Conservation (phyloP, 2,888 invertebrate genomes). For the Petrophora chlorosata region DNA sequence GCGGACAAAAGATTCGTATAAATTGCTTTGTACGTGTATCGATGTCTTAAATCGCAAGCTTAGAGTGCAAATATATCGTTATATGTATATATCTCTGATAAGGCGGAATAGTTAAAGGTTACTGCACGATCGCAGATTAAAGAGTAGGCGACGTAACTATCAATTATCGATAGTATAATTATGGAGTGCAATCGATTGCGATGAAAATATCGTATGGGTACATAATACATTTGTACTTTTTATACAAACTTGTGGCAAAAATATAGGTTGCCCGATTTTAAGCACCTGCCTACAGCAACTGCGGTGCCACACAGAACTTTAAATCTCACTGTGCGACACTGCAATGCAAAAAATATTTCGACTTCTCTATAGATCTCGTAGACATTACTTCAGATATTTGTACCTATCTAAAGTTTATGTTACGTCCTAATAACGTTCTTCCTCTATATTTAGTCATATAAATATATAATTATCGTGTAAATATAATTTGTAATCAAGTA, state of each 20-base stretch:
- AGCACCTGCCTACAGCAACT: too few species aligned
- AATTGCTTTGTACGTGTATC: constrained; percentile 70
- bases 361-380: constrained; percentile 14
- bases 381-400: constrained; percentile 68
- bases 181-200: constrained; percentile 9
- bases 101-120: constrained; percentile 33
- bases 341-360: constrained; percentile 3
- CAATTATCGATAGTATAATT: constrained; percentile 1
- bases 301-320: too few species aligned
- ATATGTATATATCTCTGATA: constrained; percentile 50
- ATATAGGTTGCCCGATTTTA: too few species aligned
- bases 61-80: constrained; percentile 57
- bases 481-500: constrained; percentile 16
- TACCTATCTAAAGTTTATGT: constrained; percentile 70
- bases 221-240: too few species aligned
- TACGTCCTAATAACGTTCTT: constrained; percentile 20
- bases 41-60: constrained; percentile 60
- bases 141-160: neutral
- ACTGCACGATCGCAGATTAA: constrained; percentile 24
- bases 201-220: constrained; percentile 14
- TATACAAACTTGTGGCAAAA: too few species aligned
- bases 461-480: constrained; percentile 11
- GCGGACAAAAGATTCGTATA: constrained; percentile 44
- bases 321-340: constrained; percentile 4
- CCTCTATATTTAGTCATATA: constrained; percentile 8